Conservation (phyloP, 1,140 invertebrate genomes). For the Brachionus koreanus region DNA sequence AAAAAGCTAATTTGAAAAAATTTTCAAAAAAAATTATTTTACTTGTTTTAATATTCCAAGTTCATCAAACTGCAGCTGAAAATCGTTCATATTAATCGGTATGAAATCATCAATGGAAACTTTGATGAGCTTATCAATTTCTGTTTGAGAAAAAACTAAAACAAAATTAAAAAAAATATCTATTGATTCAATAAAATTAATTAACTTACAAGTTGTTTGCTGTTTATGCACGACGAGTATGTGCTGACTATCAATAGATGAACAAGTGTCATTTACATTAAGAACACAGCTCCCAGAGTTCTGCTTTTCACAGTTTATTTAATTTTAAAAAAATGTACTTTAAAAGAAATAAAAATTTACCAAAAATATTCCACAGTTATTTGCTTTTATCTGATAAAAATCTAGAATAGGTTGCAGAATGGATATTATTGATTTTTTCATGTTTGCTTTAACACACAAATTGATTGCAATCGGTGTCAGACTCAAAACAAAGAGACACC, state of each 20-base stretch:
- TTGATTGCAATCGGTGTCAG: slow-evolving; percentile 31
- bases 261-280: slow-evolving; percentile 29
- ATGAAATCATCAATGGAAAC: slow-evolving; percentile 24
- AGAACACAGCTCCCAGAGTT: slow-evolving; percentile 10
- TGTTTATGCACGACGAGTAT: slow-evolving; percentile 30
- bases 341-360: background rate
- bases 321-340: background rate
- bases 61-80: slow-evolving; percentile 36
- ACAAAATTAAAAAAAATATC: background rate
- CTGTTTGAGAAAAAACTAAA: slow-evolving; percentile 41
- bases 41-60: slow-evolving; percentile 35
- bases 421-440: slow-evolving; percentile 3
- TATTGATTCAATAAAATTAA: background rate
- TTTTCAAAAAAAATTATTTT: background rate
- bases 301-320: background rate
- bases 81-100: slow-evolving; percentile 2
- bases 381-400: slow-evolving; percentile 34
- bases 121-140: slow-evolving; percentile 41
- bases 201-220: slow-evolving; percentile 19
- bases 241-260: slow-evolving; percentile 11
- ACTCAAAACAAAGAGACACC: slow-evolving; percentile 31
- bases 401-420: slow-evolving; percentile 23
- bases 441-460: slow-evolving; percentile 23
- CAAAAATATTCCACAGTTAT: slow-evolving; percentile 20
- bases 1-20: background rate